phyloP scores from a whole-genome alignment of 2,113 vertebrate genomes.

The Paramisgurnus dabryanus region DNA sequence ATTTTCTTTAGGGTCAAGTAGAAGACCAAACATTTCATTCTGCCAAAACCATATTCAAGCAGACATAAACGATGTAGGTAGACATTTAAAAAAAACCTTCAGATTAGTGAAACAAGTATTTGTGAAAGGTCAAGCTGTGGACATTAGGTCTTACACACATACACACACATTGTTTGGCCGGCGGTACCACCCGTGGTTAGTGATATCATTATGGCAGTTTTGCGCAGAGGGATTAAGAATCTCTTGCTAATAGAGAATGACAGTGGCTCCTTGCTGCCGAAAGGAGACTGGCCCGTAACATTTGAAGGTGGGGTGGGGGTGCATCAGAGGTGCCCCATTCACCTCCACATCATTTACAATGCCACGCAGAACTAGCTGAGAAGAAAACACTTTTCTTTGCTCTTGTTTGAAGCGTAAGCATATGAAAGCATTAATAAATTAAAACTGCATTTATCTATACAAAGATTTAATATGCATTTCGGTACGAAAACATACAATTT shows the following conservation, averaged over 20 bases:
- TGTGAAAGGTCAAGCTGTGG: slow-evolving; percentile 45
- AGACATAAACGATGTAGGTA: slow-evolving; percentile 31
- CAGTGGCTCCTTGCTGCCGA: slow-evolving; percentile 75
- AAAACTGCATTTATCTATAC: no score
- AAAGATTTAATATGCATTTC: no score
- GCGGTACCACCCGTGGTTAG: slow-evolving; percentile 57
- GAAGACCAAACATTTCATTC: slow-evolving; percentile 18
- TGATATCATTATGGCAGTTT: slow-evolving; percentile 68
- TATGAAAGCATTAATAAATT: not conserved
- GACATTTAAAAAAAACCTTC: slow-evolving; percentile 32
- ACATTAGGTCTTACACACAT: slow-evolving; percentile 33
- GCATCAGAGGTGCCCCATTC: not conserved
- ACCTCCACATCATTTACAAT: not conserved
- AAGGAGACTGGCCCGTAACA: slow-evolving; percentile 62
- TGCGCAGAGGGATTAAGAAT: slow-evolving; percentile 65
- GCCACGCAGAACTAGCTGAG: not conserved
- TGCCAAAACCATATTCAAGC: slow-evolving; percentile 9
- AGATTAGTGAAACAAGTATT: slow-evolving; percentile 35
- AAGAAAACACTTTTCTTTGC: not conserved
- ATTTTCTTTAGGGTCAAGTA: not conserved
- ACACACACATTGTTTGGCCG: slow-evolving; percentile 38
- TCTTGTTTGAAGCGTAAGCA: not conserved
- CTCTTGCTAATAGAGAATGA: slow-evolving; percentile 75
- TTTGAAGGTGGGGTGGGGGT: slow-evolving; percentile 41
- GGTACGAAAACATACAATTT: not conserved